A percentile compares a stretch with the other conserved stretches of the same genome.
Evolutionary conservation across 2,888 invertebrate genomes (phyloP).

Genomic region (Macrostomum cliftonense): DNA sequence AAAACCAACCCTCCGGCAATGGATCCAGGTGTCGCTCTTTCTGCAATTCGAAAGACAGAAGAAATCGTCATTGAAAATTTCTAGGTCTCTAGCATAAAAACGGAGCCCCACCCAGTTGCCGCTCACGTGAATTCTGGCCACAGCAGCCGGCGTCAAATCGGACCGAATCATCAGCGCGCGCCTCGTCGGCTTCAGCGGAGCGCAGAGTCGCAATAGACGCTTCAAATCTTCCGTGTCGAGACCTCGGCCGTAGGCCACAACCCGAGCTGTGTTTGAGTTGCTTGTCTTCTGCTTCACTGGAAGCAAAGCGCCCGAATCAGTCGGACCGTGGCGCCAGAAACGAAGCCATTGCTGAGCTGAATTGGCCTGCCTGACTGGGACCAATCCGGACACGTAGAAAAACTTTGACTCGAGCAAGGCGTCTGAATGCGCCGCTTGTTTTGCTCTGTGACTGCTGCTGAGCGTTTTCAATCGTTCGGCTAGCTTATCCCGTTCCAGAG

Average conservation of each 20-base stretch:
- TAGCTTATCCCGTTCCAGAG: too few relatives aligned
- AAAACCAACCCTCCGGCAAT: conserved; percentile 34
- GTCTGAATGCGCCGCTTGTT: too few relatives aligned
- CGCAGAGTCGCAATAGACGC: too few relatives aligned
- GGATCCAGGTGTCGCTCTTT: conserved; percentile 21
- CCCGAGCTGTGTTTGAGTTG: background rate
- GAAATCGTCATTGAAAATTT: too few relatives aligned
- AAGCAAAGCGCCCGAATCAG: conserved; percentile 7
- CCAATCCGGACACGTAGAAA: conserved; percentile 13
- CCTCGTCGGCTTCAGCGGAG: conserved; percentile 23
- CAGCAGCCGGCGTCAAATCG: conserved; percentile 18
- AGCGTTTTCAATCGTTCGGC: too few relatives aligned
- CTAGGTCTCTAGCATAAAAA: too few relatives aligned
- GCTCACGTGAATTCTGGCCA: conserved; percentile 26
- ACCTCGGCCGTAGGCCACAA: conserved; percentile 13
- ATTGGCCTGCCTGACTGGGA: background rate
- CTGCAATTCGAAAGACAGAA: conserved; percentile 14
- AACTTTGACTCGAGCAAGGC: conserved; percentile 2
- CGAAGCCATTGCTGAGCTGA: background rate
- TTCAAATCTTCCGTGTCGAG: conserved; percentile 18
- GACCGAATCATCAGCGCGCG: conserved; percentile 17
- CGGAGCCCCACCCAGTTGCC: too few relatives aligned
- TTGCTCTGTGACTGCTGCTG: too few relatives aligned
- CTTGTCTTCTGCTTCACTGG: background rate
- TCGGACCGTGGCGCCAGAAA: conserved; percentile 5